Percentiles rank a stretch among this genome's conserved stretches.
These are phyloP conservation scores for Eolophus roseicapilla DNA, from an alignment of 2,113 vertebrate species.

Conservation along the genomic window DNA sequence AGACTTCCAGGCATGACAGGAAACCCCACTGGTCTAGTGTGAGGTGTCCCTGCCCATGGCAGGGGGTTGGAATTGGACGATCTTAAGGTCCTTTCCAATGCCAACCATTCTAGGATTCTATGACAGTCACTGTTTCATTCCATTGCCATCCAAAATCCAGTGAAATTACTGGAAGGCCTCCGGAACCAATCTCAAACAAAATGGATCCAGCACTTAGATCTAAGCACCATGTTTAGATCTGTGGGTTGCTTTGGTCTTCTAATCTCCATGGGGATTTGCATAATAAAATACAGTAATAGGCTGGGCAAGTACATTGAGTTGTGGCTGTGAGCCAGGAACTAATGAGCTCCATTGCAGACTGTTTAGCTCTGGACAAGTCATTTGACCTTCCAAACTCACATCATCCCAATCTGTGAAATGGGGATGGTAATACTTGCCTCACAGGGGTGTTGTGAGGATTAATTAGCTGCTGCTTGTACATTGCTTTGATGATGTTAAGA, in stretches of 20 bases:
- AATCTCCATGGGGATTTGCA: slow-evolving; percentile 39
- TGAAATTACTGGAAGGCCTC: neutral
- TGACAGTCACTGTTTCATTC: neutral
- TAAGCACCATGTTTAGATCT: neutral
- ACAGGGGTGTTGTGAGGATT: slow-evolving; percentile 58
- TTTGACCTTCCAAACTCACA: slow-evolving; percentile 22
- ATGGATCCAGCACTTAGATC: neutral
- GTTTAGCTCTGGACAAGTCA: slow-evolving; percentile 34
- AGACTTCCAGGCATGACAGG: neutral
- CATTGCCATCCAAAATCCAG: neutral
- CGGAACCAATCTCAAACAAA: neutral
- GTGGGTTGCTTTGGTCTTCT: slow-evolving; percentile 44
- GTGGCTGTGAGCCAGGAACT: slow-evolving; percentile 18
- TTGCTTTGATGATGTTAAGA: slow-evolving; percentile 58
- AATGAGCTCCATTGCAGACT: slow-evolving; percentile 12
- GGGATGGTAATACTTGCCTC: slow-evolving; percentile 51
- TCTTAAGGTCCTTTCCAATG: neutral
- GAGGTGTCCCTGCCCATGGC: neutral
- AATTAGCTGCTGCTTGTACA: slow-evolving; percentile 56
- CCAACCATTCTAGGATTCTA: neutral
- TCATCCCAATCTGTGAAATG: slow-evolving; percentile 1
- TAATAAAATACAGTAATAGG: slow-evolving; percentile 31
- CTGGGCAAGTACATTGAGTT: neutral
- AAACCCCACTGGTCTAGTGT: neutral
- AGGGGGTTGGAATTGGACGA: neutral